These are phyloP conservation scores for Chaetops frenatus DNA, from an alignment of 2,113 vertebrate genomes.

Conservation along the genomic window DNA sequence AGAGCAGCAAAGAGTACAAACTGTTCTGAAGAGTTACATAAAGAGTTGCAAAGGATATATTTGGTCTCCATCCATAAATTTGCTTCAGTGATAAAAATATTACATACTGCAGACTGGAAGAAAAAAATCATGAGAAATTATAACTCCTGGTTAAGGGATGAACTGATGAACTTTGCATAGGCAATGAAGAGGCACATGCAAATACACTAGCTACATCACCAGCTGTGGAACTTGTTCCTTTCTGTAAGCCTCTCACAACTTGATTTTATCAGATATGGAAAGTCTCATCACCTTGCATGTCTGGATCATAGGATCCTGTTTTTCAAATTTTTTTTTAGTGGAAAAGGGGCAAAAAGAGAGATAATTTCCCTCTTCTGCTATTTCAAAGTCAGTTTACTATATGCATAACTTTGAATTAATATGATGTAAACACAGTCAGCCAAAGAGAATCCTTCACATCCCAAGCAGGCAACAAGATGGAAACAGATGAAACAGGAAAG, in stretches of 20 bases:
- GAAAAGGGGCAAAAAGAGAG: neutral
- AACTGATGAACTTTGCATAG: neutral
- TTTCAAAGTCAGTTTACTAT: neutral
- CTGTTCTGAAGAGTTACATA: neutral
- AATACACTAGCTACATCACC: neutral
- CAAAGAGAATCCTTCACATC: neutral
- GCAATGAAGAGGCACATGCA: neutral
- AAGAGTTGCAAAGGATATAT: neutral
- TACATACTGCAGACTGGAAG: neutral
- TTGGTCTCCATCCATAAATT: neutral
- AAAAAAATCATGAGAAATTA: neutral
- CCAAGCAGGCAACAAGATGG: neutral
- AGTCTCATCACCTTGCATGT: neutral
- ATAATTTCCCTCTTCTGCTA: neutral
- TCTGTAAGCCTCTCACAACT: neutral
- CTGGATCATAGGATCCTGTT: neutral
- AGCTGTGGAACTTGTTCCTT: neutral
- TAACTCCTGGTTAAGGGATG: neutral
- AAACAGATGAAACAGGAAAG: neutral
- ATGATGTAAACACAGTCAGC: neutral
- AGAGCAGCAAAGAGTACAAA: neutral
- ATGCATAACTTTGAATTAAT: neutral
- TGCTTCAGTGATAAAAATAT: neutral
- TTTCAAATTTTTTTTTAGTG: neutral
- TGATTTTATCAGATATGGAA: neutral